Percentiles rank a stretch among this genome's conserved stretches.
These are phyloP conservation scores for Eupithecia abbreviata DNA, from an alignment of 2,888 invertebrate genomes.

Conservation along the genomic window DNA sequence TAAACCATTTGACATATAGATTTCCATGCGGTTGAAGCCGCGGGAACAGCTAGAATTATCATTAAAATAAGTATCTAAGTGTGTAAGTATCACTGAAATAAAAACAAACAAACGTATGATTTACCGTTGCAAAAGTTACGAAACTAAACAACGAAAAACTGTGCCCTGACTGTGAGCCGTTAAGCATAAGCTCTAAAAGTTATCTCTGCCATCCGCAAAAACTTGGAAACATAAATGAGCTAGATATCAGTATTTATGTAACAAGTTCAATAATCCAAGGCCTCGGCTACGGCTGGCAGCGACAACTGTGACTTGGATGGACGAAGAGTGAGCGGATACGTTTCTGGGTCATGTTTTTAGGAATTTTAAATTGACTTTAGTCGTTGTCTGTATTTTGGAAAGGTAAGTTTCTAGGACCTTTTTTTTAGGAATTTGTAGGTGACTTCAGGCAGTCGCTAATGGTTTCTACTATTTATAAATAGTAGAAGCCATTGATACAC, in stretches of 20 bases:
- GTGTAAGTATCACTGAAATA: too few relatives aligned
- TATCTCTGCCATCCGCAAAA: conserved; percentile 28
- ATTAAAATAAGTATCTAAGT: not conserved
- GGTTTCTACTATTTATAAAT: not conserved
- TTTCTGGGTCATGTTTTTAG: not conserved
- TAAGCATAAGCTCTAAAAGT: conserved; percentile 30
- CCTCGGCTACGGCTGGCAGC: conserved; percentile 11
- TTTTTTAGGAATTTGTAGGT: not conserved
- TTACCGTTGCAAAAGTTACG: conserved; percentile 12
- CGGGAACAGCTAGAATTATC: too few relatives aligned
- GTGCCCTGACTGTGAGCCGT: conserved; percentile 23
- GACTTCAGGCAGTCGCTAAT: not conserved
- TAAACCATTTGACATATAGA: too few relatives aligned
- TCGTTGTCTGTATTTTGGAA: not conserved
- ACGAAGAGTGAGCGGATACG: conserved; percentile 1
- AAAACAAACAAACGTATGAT: not conserved
- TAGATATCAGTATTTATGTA: conserved; percentile 41
- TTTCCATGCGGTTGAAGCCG: too few relatives aligned
- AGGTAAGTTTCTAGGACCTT: not conserved
- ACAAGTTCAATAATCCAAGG: conserved; percentile 37
- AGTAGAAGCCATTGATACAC: too few relatives aligned
- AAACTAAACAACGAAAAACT: conserved; percentile 15
- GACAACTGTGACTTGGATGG: conserved; percentile 9
- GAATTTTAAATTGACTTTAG: not conserved
- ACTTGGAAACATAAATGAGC: conserved; percentile 35